Conservation (phyloP, 2,888 invertebrate genomes). For the Lepidocyrtoides sp. region DNA sequence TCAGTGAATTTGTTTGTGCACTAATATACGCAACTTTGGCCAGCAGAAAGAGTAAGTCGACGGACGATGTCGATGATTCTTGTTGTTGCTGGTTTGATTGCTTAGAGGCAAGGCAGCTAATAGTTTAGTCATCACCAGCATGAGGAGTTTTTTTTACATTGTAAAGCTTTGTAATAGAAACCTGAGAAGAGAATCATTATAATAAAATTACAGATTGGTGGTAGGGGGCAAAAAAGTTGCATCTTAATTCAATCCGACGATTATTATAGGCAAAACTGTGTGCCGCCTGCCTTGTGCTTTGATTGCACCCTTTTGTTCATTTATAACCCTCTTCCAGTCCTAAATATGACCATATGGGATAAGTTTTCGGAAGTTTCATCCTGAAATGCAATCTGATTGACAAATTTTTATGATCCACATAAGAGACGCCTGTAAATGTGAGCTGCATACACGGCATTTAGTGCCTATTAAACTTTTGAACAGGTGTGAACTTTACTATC, state of each 20-base stretch:
- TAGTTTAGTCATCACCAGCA: constrained; percentile 41
- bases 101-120: constrained; percentile 61
- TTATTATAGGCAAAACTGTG: background rate
- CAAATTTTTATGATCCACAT: constrained; percentile 26
- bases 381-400: background rate
- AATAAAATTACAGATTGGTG: constrained; percentile 73
- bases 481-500: constrained; percentile 31
- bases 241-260: constrained; percentile 66
- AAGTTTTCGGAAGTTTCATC: constrained; percentile 28
- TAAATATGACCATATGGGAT: constrained; percentile 54
- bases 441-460: too few relatives aligned
- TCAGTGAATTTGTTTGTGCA: background rate
- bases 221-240: constrained; percentile 74
- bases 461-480: background rate
- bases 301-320: constrained; percentile 12
- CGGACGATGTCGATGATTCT: constrained; percentile 52
- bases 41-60: background rate
- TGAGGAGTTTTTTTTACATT: constrained; percentile 33
- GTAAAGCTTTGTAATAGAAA: constrained; percentile 64
- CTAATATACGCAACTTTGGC: background rate
- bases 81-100: background rate
- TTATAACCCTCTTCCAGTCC: too few relatives aligned
- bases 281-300: background rate
- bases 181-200: constrained; percentile 59
- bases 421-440: too few relatives aligned